Conservation (phyloP, 1,140 invertebrate genomes). For the Druon quercuslanigerum region DNA sequence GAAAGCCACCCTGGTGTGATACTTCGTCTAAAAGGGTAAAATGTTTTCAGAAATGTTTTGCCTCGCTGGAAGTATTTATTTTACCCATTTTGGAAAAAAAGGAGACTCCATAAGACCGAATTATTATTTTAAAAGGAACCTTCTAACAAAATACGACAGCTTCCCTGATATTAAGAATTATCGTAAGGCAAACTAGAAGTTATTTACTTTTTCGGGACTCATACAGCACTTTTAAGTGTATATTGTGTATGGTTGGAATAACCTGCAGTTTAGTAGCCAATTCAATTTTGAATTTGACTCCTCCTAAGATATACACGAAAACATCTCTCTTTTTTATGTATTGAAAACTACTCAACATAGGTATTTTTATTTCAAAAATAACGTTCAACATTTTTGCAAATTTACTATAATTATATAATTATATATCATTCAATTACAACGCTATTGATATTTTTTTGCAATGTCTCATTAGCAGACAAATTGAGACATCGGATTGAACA, state of each 20-base stretch:
- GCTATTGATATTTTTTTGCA: too few species aligned
- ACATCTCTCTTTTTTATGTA: conserved; percentile 1
- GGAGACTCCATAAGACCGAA: conserved; percentile 5
- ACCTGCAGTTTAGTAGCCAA: background rate
- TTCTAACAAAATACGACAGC: background rate
- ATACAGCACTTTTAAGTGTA: background rate
- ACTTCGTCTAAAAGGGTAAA: conserved; percentile 15
- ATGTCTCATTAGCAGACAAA: too few species aligned
- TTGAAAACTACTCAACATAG: background rate
- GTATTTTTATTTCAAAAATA: background rate
- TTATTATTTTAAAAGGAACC: conserved; percentile 21
- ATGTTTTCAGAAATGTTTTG: conserved; percentile 9
- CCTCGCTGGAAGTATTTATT: background rate
- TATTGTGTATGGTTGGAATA: background rate
- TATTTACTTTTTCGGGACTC: conserved; percentile 6
- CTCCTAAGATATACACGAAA: background rate
- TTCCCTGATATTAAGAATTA: background rate
- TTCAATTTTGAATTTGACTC: background rate
- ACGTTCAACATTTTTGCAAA: background rate
- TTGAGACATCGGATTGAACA: too few species aligned
- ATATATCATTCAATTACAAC: background rate
- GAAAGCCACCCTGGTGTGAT: background rate
- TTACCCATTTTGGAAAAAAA: background rate
- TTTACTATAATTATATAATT: background rate
- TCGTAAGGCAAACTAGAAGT: background rate